phyloP scores from a whole-genome alignment of 2,113 vertebrate genomes.

The Bujurquina vittata region DNA sequence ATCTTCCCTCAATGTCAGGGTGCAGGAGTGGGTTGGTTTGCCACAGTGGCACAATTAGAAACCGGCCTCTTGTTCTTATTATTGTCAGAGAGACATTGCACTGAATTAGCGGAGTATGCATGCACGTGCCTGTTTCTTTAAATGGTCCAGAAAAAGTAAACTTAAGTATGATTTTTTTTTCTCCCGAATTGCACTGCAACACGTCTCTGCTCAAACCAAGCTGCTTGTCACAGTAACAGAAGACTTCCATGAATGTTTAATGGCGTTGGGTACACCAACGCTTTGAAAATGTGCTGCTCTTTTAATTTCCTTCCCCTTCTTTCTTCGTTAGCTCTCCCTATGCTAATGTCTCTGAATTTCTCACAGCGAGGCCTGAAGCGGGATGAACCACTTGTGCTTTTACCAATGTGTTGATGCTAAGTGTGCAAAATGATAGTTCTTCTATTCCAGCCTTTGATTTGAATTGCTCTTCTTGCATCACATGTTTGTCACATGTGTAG shows the following conservation, averaged over 20 bases:
- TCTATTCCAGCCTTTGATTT: slow-evolving; percentile 35
- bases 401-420: slow-evolving; percentile 93
- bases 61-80: background rate
- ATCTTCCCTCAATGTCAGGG: background rate
- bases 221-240: slow-evolving; percentile 90
- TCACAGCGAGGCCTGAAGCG: slow-evolving; percentile 91
- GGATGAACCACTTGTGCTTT: slow-evolving; percentile 91
- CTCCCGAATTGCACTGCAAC: slow-evolving; percentile 83
- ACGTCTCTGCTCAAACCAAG: slow-evolving; percentile 87
- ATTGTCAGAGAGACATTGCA: background rate
- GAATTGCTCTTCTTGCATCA: slow-evolving; percentile 70
- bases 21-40: background rate
- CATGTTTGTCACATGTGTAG: slow-evolving; percentile 75
- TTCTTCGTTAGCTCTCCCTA: slow-evolving; percentile 92
- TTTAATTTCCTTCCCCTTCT: slow-evolving; percentile 93
- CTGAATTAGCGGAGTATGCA: background rate
- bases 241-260: slow-evolving; percentile 99
- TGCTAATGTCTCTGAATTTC: slow-evolving; percentile 91
- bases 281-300: slow-evolving; percentile 97
- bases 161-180: slow-evolving; percentile 78
- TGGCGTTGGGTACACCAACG: slow-evolving; percentile 90
- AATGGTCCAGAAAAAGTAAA: slow-evolving; percentile 59
- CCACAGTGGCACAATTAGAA: background rate
- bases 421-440: slow-evolving; percentile 78
- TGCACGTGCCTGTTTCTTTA: background rate